These are phyloP conservation scores for Andrena fulva DNA, from an alignment of 2,888 invertebrate species.

Conservation along the genomic window DNA sequence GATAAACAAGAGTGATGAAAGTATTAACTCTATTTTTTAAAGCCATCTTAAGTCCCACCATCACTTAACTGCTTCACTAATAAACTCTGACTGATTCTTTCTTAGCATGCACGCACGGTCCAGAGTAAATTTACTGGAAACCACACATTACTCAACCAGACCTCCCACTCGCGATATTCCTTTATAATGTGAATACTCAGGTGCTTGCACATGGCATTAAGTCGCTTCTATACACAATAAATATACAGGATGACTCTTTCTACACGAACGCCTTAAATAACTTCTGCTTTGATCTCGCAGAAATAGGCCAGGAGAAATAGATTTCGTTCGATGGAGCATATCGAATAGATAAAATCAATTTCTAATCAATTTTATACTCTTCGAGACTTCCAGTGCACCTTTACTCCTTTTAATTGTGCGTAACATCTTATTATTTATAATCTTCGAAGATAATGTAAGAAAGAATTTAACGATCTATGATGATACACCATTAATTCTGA, in stretches of 20 bases:
- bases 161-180: slow-evolving; percentile 77
- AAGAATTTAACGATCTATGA: neutral
- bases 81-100: slow-evolving; percentile 76
- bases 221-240: slow-evolving; percentile 46
- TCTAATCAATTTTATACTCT: neutral
- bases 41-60: slow-evolving; percentile 76
- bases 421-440: neutral
- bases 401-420: neutral
- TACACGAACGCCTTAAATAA: neutral
- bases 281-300: neutral
- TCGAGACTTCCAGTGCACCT: neutral
- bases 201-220: slow-evolving; percentile 40
- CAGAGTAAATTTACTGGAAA: slow-evolving; percentile 77
- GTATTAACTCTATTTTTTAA: slow-evolving; percentile 62
- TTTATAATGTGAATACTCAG: slow-evolving; percentile 62
- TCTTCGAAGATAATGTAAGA: neutral
- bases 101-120: slow-evolving; percentile 67
- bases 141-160: slow-evolving; percentile 76
- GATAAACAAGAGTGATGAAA: slow-evolving; percentile 49
- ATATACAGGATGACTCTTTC: neutral
- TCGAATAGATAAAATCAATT: neutral
- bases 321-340: neutral
- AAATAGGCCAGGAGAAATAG: neutral
- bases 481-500: neutral
- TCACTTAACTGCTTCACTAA: slow-evolving; percentile 76